Evolutionary conservation across 2,113 vertebrate species (phyloP), one percentile per base, ranked within the genome.

Genomic region (Corynorhinus townsendii): DNA sequence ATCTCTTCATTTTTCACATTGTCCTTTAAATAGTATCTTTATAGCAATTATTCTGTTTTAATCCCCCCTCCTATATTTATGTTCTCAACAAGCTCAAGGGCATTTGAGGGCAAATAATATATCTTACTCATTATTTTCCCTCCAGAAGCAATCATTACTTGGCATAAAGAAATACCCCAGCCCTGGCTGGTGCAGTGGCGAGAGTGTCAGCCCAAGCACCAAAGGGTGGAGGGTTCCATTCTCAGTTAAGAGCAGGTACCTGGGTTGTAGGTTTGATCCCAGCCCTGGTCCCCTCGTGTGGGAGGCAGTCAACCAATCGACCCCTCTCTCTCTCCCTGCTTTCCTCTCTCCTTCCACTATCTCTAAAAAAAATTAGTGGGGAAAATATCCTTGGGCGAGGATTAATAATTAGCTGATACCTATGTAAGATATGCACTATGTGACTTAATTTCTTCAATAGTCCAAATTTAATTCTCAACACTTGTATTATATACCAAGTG

Each of bases 1-100:
- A 5, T 84, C 30, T 86, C n/a, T 82, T 71, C 28, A 49, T 81
- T 86, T 95, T 56, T 89, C 75, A 90, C 3, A 19, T 56, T 77
- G 30, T 68, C 47, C 38, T 92, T 95, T 75, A 35, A 87, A 45
- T 92, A 62, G 38, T 82, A 83, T 72, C 54, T 93, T 90, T 49
- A 84, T 24, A 69, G 54, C 15, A 95, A 43, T 77, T 86, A 71
- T 45, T 64, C 66, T 54, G 30, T 86, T 81, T 76, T 35, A 52
- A 66, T 54, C 22, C 9, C 19, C 15, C 38, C 9, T 33, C 38
- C 9, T 33, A 30, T 77, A 72, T 73, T 88, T 86, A 59, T 79
- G 62, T 89, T 43, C 16, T 95, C 30, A 86, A 54, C 16, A 93
- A 92, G 8, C 22, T 76, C 40, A 88, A 84, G 87, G n/a, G 24